Percentiles rank a stretch among this genome's conserved stretches.
These are phyloP conservation scores for Hydraecia micacea DNA, from an alignment of 2,888 invertebrate species.

Conservation along the genomic window DNA sequence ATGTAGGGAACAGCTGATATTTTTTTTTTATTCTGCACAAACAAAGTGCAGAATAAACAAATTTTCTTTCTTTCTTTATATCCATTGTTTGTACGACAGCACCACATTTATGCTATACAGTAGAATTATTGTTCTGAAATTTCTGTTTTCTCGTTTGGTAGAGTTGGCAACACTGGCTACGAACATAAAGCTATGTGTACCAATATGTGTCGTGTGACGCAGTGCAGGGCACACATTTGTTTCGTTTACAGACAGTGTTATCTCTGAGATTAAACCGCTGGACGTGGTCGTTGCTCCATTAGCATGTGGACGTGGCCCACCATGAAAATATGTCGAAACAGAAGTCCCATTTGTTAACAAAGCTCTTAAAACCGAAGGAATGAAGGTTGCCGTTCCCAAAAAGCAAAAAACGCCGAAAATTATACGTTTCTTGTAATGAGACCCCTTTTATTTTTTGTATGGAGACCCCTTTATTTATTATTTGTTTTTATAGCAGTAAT, in stretches of 20 bases:
- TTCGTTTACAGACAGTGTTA: constrained; percentile 26
- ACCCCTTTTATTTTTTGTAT: no score
- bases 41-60: no score
- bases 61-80: no score
- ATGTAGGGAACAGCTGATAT: no score
- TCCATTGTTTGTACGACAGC: no score
- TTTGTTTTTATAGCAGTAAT: no score
- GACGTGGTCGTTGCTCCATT: constrained; percentile 33
- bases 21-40: no score
- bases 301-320: not conserved
- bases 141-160: not conserved
- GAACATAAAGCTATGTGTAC: not conserved
- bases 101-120: not conserved
- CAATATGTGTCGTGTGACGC: constrained; percentile 7
- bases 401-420: no score
- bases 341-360: constrained; percentile 13
- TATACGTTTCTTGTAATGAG: no score
- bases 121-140: not conserved
- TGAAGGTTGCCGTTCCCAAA: no score
- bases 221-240: constrained; percentile 40
- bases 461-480: no score
- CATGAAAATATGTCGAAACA: not conserved
- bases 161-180: not conserved
- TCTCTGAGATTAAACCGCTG: constrained; percentile 39
- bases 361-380: not conserved